Evolutionary conservation across 1,140 invertebrate genomes (phyloP), one percentile per base, ranked within the genome.

Genomic region (Cydia strobilella): DNA sequence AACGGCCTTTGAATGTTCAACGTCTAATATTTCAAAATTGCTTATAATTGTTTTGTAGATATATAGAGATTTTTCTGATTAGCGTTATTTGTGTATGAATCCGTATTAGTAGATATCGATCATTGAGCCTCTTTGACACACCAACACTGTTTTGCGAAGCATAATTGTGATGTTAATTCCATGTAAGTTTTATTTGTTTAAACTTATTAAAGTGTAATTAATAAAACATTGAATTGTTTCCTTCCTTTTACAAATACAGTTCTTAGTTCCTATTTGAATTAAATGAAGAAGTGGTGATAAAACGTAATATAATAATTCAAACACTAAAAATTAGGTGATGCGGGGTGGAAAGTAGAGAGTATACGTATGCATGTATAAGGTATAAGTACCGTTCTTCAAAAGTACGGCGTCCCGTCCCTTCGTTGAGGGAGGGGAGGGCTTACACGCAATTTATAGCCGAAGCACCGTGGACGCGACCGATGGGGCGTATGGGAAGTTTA

Each of bases 141-240:
- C 85, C 84, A 83, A 85, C 77, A 91, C 90, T 89, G 82, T 90
- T 89, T 93, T 88, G 87, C 87, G 83, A 91, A 91, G 91, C 89
- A 91, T 93, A 90, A 90, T 91, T 93, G 89, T 93, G 91, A 93
- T 91, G 91, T 90, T 59, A 59, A 59, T 59, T 90, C 86, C 82
- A 88, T 90, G 88, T 91, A 90, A 91, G 85, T 90, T 86, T 90
- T 80, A 76, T 85, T 83, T 90, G 86, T 91, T 93, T 91, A 83
- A 89, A 88, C 84, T 87, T 86, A 93, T 90, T 93, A 93, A 93
- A 93, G 81, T 89, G 86, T 91, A 91, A 90, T 82, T 20, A 74
- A 39, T 72, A 20, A 78, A 76, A 76, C 54, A 71, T 23, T 10
- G 18, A 10, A 23, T 59, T 20, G 20, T 59, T 59, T 59, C 6